Percentiles rank a stretch among this genome's conserved stretches.
phyloP scores from a whole-genome alignment of 2,888 invertebrate genomes.

The Selenia dentaria region DNA sequence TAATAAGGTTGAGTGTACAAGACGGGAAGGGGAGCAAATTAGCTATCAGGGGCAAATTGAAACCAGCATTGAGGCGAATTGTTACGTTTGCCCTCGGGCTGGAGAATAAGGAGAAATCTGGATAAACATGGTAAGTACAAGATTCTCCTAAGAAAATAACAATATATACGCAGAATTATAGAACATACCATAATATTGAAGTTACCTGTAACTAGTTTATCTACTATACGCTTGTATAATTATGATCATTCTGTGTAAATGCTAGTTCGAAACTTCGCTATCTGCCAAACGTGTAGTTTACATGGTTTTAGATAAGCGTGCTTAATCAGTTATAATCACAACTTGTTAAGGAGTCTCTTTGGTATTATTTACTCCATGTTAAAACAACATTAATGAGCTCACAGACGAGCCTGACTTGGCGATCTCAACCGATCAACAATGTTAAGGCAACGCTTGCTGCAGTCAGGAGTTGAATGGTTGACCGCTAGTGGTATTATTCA shows the following conservation, averaged over 20 bases:
- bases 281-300: constrained; percentile 1
- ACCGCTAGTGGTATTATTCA: no score
- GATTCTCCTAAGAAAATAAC: constrained; percentile 21
- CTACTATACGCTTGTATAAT: constrained; percentile 1
- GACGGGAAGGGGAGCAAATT: constrained; percentile 70
- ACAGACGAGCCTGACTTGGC: no score
- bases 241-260: constrained; percentile 7
- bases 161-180: not conserved
- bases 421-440: no score
- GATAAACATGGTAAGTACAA: constrained; percentile 23
- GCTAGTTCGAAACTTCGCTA: constrained; percentile 10
- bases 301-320: not conserved
- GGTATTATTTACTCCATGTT: no score
- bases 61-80: constrained; percentile 69
- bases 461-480: no score
- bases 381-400: no score
- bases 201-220: constrained; percentile 15
- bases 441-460: no score
- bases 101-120: constrained; percentile 45
- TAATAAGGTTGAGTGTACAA: constrained; percentile 47
- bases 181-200: constrained; percentile 5
- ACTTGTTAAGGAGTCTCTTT: no score
- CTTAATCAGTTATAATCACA: no score
- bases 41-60: constrained; percentile 77
- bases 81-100: constrained; percentile 52